Conservation (phyloP, 2,888 invertebrate species). For the Polydesmus complanatus region DNA sequence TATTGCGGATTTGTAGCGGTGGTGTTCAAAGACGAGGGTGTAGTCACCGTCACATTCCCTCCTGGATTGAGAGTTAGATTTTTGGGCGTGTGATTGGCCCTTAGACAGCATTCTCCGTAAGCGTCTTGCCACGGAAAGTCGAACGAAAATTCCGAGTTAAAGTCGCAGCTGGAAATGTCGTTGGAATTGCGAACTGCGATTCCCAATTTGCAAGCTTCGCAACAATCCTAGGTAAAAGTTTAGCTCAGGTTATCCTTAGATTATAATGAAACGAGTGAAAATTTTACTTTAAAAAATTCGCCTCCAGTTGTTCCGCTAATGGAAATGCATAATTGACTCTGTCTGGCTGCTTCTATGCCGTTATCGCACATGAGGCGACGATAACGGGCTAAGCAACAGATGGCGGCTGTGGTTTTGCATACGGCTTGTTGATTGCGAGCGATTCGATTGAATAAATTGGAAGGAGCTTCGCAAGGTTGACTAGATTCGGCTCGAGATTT, state of each 20-base stretch:
- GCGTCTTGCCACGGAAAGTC: slow-evolving; percentile 46
- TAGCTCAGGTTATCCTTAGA: slow-evolving; percentile 5
- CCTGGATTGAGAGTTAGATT: not conserved
- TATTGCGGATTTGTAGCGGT: slow-evolving; percentile 3
- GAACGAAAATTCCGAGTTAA: slow-evolving; percentile 38
- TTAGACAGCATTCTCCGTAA: slow-evolving; percentile 46
- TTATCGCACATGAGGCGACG: slow-evolving; percentile 36
- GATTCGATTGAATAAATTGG: slow-evolving; percentile 5
- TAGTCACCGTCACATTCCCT: not conserved
- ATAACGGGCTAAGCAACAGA: slow-evolving; percentile 46
- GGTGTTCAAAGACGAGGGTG: not conserved
- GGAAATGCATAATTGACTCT: slow-evolving; percentile 30
- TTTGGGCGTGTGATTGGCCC: slow-evolving; percentile 23
- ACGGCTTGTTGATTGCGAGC: not conserved
- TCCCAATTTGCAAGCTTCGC: slow-evolving; percentile 49
- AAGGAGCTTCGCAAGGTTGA: slow-evolving; percentile 3
- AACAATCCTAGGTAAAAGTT: slow-evolving; percentile 39
- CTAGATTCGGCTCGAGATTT: slow-evolving; percentile 8
- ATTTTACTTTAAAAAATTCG: slow-evolving; percentile 24
- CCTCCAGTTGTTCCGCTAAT: slow-evolving; percentile 13
- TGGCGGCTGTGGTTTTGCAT: slow-evolving; percentile 22
- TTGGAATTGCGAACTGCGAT: slow-evolving; percentile 43
- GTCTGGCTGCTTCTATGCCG: slow-evolving; percentile 40
- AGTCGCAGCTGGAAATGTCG: slow-evolving; percentile 33
- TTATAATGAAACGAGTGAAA: not conserved